These are phyloP conservation scores for Acanthosepion esculentum DNA, from an alignment of 2,888 invertebrate species.

Conservation along the genomic window DNA sequence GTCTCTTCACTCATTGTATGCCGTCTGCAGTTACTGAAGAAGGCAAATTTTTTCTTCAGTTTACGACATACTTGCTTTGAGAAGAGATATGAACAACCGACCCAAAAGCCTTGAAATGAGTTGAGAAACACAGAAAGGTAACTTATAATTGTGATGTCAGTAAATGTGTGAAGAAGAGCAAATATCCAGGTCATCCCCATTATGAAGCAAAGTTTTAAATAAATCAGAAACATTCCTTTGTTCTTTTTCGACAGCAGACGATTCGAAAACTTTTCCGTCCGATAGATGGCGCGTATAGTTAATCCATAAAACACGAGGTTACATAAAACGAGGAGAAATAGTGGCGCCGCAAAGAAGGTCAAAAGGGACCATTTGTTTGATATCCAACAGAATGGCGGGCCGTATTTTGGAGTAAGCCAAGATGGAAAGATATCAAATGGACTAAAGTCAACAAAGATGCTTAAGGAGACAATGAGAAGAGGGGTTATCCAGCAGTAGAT, in stretches of 20 bases:
- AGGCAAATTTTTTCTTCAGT: not conserved
- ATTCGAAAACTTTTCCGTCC: not conserved
- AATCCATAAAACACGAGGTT: not conserved
- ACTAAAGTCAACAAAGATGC: not conserved
- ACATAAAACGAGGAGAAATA: not conserved
- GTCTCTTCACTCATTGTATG: not conserved
- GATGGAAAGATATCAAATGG: not conserved
- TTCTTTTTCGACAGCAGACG: not conserved
- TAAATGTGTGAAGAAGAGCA: not conserved
- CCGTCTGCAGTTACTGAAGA: not conserved
- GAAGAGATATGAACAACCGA: conserved; percentile 39
- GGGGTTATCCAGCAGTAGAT: not conserved
- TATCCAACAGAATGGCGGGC: not conserved
- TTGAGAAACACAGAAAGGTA: not conserved
- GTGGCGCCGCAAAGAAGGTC: not conserved
- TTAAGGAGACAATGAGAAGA: not conserved
- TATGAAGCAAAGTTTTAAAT: conserved; percentile 38
- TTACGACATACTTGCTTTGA: conserved; percentile 17
- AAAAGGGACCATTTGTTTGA: not conserved
- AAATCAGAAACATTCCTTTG: conserved; percentile 13
- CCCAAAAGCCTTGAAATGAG: not conserved
- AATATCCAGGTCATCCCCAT: conserved; percentile 1
- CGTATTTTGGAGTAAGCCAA: not conserved
- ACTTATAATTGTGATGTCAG: not conserved
- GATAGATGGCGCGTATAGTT: conserved; percentile 16